Evolutionary conservation across 1,140 invertebrate species (phyloP).

Genomic region (Lasioglossum albipes): DNA sequence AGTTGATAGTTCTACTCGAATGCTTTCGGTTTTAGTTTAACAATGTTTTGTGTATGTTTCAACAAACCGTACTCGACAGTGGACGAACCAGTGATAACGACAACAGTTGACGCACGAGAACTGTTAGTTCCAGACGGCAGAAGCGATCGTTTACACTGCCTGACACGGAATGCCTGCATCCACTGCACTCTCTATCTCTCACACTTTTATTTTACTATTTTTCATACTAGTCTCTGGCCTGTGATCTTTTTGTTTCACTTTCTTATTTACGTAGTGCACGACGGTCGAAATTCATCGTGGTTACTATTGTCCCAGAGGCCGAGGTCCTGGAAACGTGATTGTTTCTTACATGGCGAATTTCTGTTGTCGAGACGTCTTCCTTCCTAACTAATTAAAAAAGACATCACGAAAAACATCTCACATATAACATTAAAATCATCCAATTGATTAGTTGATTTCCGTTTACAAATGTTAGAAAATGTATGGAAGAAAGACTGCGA

Average conservation of each 20-base stretch:
- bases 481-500: not conserved
- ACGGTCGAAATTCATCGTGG: not conserved
- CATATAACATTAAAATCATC: not conserved
- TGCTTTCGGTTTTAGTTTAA: too few species aligned
- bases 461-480: not conserved
- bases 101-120: too few species aligned
- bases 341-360: constrained; percentile 59
- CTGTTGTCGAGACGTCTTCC: constrained; percentile 12
- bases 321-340: constrained; percentile 64
- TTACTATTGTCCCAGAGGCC: constrained; percentile 25
- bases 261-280: constrained; percentile 25
- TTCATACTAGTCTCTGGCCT: constrained; percentile 15
- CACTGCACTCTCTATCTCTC: constrained; percentile 10
- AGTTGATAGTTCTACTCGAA: too few species aligned
- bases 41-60: too few species aligned
- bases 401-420: not conserved
- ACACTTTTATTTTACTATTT: constrained; percentile 21
- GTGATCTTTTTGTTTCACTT: constrained; percentile 28
- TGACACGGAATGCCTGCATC: constrained; percentile 26
- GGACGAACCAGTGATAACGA: too few species aligned
- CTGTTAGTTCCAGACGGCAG: too few species aligned
- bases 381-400: not conserved
- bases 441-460: too few species aligned
- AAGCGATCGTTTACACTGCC: not conserved
- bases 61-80: too few species aligned